Conservation (phyloP, 2,888 invertebrate genomes). For the Hirtodrosophila confusa region DNA sequence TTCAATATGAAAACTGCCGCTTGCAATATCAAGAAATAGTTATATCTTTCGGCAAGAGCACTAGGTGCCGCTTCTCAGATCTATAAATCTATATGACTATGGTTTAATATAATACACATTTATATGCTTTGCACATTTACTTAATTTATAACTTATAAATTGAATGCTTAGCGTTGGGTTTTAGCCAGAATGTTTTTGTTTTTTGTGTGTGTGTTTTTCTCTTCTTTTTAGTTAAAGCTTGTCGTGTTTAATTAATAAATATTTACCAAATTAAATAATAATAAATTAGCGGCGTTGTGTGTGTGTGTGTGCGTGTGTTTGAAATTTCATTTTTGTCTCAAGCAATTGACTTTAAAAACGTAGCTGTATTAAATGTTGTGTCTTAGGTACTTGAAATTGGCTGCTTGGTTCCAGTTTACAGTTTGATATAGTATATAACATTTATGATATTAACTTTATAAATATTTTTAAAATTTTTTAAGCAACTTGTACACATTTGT, state of each 20-base stretch:
- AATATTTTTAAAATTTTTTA: conserved; percentile 24
- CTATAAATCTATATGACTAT: conserved; percentile 16
- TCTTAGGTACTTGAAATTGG: conserved; percentile 74
- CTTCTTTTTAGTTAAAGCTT: conserved; percentile 62
- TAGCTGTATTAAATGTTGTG: conserved; percentile 27
- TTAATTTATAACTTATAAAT: conserved; percentile 64
- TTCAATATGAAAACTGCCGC: conserved; percentile 75
- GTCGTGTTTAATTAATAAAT: conserved; percentile 61
- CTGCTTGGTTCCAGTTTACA: conserved; percentile 72
- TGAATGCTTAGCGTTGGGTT: conserved; percentile 67
- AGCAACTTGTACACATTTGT: conserved; percentile 46
- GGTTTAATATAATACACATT: conserved; percentile 15
- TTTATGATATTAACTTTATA: conserved; percentile 33
- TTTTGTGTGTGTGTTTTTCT: conserved; percentile 11
- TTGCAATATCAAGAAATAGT: conserved; percentile 39
- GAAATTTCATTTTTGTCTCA: conserved; percentile 20
- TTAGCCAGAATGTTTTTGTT: conserved; percentile 65
- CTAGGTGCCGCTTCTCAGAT: conserved; percentile 53
- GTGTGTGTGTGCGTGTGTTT: conserved; percentile 18
- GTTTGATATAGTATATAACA: conserved; percentile 51
- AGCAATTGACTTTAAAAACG: conserved; percentile 47
- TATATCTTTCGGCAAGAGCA: conserved; percentile 35
- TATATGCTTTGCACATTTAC: conserved; percentile 71
- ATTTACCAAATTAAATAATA: conserved; percentile 47
- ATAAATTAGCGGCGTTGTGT: conserved; percentile 42